Evolutionary conservation across 2,113 vertebrate genomes (phyloP).

Genomic region (Mystacornis crossleyi): DNA sequence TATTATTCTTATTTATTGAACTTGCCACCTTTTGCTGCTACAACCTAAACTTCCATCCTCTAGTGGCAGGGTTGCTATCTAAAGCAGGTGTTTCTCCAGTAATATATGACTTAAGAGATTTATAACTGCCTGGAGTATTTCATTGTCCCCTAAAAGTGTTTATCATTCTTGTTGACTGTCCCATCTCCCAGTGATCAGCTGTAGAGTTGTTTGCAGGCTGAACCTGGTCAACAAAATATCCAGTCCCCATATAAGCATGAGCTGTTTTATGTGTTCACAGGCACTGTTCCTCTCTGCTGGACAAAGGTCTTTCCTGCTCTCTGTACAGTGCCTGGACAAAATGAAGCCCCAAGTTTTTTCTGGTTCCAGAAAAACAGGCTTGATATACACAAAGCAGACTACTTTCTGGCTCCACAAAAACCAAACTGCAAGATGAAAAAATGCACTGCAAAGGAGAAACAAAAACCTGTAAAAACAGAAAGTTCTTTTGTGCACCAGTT

Average conservation of each 20-base stretch:
- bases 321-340: background rate
- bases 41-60: conserved; percentile 8
- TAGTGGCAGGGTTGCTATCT: conserved; percentile 9
- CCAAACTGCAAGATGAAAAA: background rate
- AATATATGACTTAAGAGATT: conserved; percentile 4
- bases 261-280: background rate
- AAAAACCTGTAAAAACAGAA: background rate
- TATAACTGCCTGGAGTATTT: background rate
- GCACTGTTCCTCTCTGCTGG: background rate
- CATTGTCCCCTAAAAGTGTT: background rate
- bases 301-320: background rate
- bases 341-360: background rate
- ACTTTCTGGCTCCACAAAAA: background rate
- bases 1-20: conserved; percentile 42
- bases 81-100: conserved; percentile 31
- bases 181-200: background rate
- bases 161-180: background rate
- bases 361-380: background rate
- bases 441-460: background rate
- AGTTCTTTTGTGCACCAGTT: background rate
- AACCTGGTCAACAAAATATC: background rate
- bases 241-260: background rate
- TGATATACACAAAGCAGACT: background rate
- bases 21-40: conserved; percentile 13
- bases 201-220: background rate